phyloP scores from a whole-genome alignment of 2,113 vertebrate genomes.

The Eurypyga helias region DNA sequence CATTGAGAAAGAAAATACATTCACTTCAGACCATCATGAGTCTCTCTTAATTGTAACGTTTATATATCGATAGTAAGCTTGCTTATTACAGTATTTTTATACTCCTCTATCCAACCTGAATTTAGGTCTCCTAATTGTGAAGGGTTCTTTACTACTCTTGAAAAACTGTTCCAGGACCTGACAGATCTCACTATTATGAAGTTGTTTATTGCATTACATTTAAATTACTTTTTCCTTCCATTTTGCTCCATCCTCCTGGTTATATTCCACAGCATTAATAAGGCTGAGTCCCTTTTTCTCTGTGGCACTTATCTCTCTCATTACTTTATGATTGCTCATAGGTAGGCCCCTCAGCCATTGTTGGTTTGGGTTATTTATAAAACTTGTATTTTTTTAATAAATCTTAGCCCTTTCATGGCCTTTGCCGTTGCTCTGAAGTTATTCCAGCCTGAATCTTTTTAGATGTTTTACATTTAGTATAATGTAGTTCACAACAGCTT shows the following conservation, averaged over 20 bases:
- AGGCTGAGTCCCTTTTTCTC: neutral
- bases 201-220: neutral
- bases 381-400: neutral
- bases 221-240: neutral
- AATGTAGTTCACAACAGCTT: neutral
- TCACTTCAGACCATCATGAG: neutral
- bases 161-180: neutral
- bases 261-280: neutral
- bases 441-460: neutral
- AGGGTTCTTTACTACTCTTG: neutral
- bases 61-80: fast-evolving
- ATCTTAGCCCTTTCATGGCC: neutral
- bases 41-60: neutral
- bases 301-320: neutral
- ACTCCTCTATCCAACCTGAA: neutral
- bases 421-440: neutral
- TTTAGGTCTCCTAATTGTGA: neutral
- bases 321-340: neutral
- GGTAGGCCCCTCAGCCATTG: neutral
- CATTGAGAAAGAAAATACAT: neutral
- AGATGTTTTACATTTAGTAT: neutral
- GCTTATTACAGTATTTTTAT: neutral
- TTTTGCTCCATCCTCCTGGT: neutral
- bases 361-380: neutral
- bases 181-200: neutral